Evolutionary conservation across 2,888 invertebrate species (phyloP), one percentile per base, ranked within the genome.

Genomic region (Andrena dorsata): DNA sequence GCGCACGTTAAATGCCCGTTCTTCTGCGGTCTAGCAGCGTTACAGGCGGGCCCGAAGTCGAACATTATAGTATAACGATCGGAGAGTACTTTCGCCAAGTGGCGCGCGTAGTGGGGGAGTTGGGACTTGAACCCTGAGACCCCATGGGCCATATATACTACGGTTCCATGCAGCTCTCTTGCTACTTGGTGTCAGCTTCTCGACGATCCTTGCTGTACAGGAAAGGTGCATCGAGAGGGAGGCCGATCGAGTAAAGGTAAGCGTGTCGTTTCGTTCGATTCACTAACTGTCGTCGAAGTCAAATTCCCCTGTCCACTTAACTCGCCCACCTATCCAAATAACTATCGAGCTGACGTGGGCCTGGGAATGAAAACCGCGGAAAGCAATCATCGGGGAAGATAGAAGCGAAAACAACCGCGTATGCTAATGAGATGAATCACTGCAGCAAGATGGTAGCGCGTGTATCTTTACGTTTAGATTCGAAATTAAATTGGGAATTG

Each of bases 31-130:
- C 82, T 56, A 60, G 78, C 81, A 71, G 68, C 76, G 77, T 78
- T 82, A 84, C 71, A 89, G 82, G 78, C 82, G 74, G 83, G 85
- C 81, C 82, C 80, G 80, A 82, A 85, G 85, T 88, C 86, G 85
- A 85, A 89, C 84, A 84, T 86, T 85, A 84, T 83, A 86, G 87
- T 85, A 41, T 41, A 85, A 80, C 82, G 89, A 90, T 90, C 90
- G 84, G 86, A 83, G 88, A 89, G 90, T 93, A 92, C 93, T 93
- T 93, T 93, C 93, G 92, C 93, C 91, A 86, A 88, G 89, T 86
- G 60, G 72, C 56, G 68, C 30, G 76, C 84, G 88, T 88, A 89
- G 90, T 89, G 88, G 91, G 91, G 90, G 92, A 92, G 91, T 89
- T 83, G 90, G 88, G 92, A 92, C 92, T 92, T 90, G 90, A 91